Evolutionary conservation across 2,888 invertebrate species (phyloP), one percentile per base, ranked within the genome.

Genomic region (Mythimna lalbum): DNA sequence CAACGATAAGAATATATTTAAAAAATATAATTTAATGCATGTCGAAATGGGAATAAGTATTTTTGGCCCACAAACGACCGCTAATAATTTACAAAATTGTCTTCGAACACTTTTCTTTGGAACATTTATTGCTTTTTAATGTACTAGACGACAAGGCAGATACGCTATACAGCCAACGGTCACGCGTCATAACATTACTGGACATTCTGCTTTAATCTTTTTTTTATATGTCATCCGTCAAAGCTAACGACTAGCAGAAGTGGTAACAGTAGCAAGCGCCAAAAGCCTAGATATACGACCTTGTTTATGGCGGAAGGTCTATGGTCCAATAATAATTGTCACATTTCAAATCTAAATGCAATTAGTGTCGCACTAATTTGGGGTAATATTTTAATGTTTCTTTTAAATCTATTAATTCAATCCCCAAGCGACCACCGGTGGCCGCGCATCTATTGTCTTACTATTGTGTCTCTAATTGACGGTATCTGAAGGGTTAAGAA

Each of bases 91-190:
- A 90, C 84, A 83, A 87, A 89, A 90, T 87, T 72, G 82, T 82
- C 78, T 80, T 84, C 72, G 82, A 82, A 85, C 83, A 82, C 80
- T 81, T 85, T 87, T 84, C 87, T 87, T 79, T 84, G 67, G 86
- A 90, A 91, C 89, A 86, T 93, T 93, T 93, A 93, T 93, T 74
- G 90, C 88, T 91, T 92, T 93, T 93, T 93, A 94, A 94, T 93
- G 92, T 90, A 89, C 81, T 88, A 89, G 90, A 88, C 88, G 92
- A 93, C 92, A 93, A 88, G 90, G 82, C 89, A 43, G 85, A 83
- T 89, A 88, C 87, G 88, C 89, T 86, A 83, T 89, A 88, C 87
- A 88, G 88, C 86, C 87, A 86, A 81, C 85, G 84, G 90, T 88
- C 89, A 90, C 92, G 89, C 90, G 90, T 91, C 90, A 91, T 91